Conservation (phyloP, 2,797 vertebrate species). For the Megalops cyprinoides region DNA sequence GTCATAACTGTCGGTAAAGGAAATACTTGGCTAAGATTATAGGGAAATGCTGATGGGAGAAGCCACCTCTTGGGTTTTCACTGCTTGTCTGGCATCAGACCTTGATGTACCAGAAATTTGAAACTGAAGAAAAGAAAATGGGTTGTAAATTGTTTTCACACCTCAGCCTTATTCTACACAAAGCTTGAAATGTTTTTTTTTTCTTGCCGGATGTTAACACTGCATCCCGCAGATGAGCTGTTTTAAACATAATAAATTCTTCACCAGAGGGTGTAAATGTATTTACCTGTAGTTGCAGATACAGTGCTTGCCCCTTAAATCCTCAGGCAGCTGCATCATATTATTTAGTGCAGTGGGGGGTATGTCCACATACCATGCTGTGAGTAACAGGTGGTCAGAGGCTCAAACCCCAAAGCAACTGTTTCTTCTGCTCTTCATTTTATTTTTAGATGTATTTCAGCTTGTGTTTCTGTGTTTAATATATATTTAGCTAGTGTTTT, state of each 20-base stretch:
- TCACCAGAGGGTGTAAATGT: too few relatives aligned
- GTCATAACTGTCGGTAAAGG: too few relatives aligned
- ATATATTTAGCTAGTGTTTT: too few relatives aligned
- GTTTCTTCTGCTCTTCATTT: not conserved
- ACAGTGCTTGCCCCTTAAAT: not conserved
- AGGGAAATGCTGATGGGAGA: not conserved
- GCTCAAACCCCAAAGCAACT: not conserved
- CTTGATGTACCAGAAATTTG: too few relatives aligned
- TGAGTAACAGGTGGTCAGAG: not conserved
- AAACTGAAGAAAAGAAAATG: too few relatives aligned
- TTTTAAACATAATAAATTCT: not conserved
- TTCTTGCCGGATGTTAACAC: not conserved
- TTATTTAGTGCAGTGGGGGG: not conserved
- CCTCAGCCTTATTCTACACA: too few relatives aligned
- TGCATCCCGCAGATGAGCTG: not conserved
- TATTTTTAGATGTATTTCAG: not conserved
- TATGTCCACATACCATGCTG: not conserved
- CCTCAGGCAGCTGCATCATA: not conserved
- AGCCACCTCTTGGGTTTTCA: not conserved
- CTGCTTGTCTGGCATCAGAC: too few relatives aligned
- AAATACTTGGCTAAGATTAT: not conserved
- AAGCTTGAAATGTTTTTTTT: too few relatives aligned
- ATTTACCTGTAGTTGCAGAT: not conserved
- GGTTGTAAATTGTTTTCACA: too few relatives aligned
- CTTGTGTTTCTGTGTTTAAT: too few relatives aligned